These are phyloP conservation scores for Psettodes erumei DNA, from an alignment of 2,113 vertebrate genomes.

Conservation along the genomic window DNA sequence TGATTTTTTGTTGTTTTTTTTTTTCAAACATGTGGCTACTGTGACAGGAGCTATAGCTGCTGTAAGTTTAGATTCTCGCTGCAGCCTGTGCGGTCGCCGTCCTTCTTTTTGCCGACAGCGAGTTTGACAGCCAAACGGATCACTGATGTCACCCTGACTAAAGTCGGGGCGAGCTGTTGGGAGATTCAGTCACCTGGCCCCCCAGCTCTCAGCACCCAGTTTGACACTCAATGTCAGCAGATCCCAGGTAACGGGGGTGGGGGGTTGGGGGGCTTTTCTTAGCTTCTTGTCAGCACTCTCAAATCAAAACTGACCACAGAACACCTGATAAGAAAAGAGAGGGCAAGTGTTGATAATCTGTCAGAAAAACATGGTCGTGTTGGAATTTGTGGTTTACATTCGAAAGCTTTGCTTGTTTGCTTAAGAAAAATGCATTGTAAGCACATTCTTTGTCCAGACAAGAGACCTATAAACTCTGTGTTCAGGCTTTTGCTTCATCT, in stretches of 20 bases:
- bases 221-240: slow-evolving; percentile 69
- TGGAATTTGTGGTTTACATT: slow-evolving; percentile 45
- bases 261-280: slow-evolving; percentile 62
- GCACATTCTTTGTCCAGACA: neutral
- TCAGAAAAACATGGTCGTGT: slow-evolving; percentile 9
- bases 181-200: slow-evolving; percentile 41
- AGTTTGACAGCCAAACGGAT: slow-evolving; percentile 38
- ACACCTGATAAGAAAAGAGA: slow-evolving; percentile 45
- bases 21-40: slow-evolving; percentile 11
- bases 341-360: slow-evolving; percentile 41
- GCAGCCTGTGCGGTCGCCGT: slow-evolving; percentile 26
- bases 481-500: no score
- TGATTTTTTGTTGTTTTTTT: no score
- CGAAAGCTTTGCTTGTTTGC: neutral
- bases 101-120: slow-evolving; percentile 25
- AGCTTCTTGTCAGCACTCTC: slow-evolving; percentile 61
- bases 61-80: slow-evolving; percentile 36
- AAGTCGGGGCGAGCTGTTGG: slow-evolving; percentile 41
- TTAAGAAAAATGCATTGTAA: neutral
- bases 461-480: neutral
- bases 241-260: slow-evolving; percentile 63
- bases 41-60: slow-evolving; percentile 11
- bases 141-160: slow-evolving; percentile 58
- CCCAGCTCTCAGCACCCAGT: slow-evolving; percentile 68
- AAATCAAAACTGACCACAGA: slow-evolving; percentile 47